phyloP scores from a whole-genome alignment of 2,797 vertebrate species.

The Cuculus canorus region DNA sequence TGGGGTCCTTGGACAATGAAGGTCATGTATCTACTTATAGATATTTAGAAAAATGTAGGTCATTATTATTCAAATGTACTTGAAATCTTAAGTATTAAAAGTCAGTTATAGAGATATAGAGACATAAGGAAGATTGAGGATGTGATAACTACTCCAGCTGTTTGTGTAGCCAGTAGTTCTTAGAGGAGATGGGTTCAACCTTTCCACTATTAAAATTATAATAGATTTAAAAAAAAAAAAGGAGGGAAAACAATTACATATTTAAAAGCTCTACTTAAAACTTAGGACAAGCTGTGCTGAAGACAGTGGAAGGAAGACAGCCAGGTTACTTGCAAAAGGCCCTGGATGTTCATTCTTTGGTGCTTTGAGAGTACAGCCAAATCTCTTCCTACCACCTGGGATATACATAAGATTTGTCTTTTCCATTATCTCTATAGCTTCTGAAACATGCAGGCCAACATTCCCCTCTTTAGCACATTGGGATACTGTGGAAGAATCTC shows the following conservation, averaged over 20 bases:
- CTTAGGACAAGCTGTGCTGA: background rate
- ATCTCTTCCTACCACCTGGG: background rate
- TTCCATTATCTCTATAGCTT: background rate
- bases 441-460: background rate
- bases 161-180: background rate
- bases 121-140: background rate
- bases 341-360: background rate
- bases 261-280: background rate
- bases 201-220: background rate
- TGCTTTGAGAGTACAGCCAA: background rate
- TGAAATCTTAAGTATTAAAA: background rate
- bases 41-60: constrained; percentile 12
- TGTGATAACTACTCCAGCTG: background rate
- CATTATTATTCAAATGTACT: constrained; percentile 29
- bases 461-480: background rate
- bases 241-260: background rate
- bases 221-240: background rate
- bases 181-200: background rate
- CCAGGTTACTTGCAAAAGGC: background rate
- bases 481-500: background rate
- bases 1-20: constrained; percentile 24
- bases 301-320: background rate
- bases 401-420: background rate
- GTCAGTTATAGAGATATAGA: background rate
- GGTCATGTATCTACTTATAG: constrained; percentile 7